Evolutionary conservation across 2,888 invertebrate species (phyloP).

Genomic region (Drosophila nigricruria): DNA sequence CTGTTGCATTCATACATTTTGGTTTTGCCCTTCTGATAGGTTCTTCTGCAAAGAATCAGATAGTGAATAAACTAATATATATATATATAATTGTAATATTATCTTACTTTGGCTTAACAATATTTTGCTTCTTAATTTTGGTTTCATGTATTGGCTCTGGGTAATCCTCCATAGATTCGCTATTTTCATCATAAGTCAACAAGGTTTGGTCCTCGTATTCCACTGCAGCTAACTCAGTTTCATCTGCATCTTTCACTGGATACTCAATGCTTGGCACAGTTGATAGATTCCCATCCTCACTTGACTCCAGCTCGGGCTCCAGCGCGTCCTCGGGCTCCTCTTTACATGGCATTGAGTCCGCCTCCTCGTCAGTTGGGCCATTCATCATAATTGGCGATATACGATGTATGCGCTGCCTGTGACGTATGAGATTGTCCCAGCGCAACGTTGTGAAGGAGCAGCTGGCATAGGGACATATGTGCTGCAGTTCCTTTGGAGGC

Average conservation of each 20-base stretch:
- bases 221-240: neutral
- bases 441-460: conserved; percentile 45
- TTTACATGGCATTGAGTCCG: neutral
- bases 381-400: too few relatives aligned
- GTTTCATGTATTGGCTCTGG: neutral
- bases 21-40: conserved; percentile 15
- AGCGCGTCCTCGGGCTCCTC: neutral
- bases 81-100: too few relatives aligned
- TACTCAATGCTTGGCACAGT: neutral
- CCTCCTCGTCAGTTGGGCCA: too few relatives aligned
- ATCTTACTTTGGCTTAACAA: conserved; percentile 34
- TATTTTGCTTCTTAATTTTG: conserved; percentile 7
- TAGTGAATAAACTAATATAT: neutral
- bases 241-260: neutral
- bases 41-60: conserved; percentile 20
- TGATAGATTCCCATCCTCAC: neutral
- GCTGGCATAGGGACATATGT: conserved; percentile 28
- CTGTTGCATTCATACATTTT: conserved; percentile 35
- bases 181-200: neutral
- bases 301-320: neutral
- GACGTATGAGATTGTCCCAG: conserved; percentile 46
- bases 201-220: neutral
- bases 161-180: conserved; percentile 7
- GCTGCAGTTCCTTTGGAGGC: conserved; percentile 48
- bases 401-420: conserved; percentile 30